Conservation (phyloP, 2,113 vertebrate species). For the Erythrolamprus reginae region DNA sequence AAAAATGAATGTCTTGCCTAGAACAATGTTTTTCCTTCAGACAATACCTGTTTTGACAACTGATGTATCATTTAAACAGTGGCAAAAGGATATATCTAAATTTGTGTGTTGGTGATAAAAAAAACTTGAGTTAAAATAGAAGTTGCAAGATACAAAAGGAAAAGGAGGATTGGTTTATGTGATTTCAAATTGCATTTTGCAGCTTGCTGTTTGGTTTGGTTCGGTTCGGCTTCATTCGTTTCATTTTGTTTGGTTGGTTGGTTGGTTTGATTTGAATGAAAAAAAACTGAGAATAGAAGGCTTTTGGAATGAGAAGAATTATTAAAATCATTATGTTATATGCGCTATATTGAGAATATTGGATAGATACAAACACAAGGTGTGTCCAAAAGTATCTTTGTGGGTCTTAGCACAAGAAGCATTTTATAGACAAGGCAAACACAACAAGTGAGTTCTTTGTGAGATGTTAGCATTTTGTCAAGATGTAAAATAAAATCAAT, state of each 20-base stretch:
- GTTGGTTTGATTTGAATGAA: neutral
- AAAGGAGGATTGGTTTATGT: neutral
- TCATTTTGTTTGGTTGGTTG: too few relatives aligned
- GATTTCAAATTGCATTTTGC: neutral
- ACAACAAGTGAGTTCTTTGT: neutral
- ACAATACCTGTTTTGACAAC: neutral
- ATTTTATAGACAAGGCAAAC: neutral
- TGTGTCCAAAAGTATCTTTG: neutral
- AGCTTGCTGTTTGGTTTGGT: neutral
- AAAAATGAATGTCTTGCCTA: neutral
- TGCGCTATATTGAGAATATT: neutral
- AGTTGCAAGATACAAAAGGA: neutral
- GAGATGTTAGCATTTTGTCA: neutral
- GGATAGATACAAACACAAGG: neutral
- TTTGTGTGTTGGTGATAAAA: neutral
- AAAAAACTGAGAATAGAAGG: neutral
- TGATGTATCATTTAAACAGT: neutral
- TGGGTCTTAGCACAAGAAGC: neutral
- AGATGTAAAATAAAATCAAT: neutral
- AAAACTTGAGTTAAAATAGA: neutral
- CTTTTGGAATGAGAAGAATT: neutral
- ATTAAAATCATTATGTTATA: neutral
- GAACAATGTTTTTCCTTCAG: neutral
- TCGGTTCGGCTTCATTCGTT: too few relatives aligned
- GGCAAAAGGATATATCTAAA: neutral